Evolutionary conservation across 2,888 invertebrate genomes (phyloP).

Genomic region (Congeria kusceri): DNA sequence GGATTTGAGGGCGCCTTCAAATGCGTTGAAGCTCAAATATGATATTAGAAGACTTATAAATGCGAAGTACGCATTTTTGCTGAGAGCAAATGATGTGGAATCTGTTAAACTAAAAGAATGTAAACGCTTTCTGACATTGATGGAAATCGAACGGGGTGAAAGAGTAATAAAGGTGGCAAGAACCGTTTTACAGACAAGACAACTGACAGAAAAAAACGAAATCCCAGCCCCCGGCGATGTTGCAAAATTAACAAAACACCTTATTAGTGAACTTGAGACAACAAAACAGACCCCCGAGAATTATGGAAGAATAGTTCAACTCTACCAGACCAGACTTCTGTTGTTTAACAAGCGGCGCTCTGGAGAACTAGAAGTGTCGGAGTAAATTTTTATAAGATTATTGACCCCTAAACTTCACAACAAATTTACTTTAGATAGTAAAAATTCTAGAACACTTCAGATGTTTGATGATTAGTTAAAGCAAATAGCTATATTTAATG

Average conservation of each 20-base stretch:
- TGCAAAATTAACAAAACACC: slow-evolving; percentile 4
- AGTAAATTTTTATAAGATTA: neutral
- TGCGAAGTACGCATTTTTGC: slow-evolving; percentile 33
- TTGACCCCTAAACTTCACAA: neutral
- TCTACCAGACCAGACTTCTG: slow-evolving; percentile 26
- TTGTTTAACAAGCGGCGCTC: slow-evolving; percentile 37
- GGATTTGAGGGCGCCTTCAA: slow-evolving; percentile 35
- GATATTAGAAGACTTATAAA: slow-evolving; percentile 30
- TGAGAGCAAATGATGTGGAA: slow-evolving; percentile 6
- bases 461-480: no score
- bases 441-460: no score
- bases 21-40: slow-evolving; percentile 39
- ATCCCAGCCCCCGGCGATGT: slow-evolving; percentile 32
- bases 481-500: no score
- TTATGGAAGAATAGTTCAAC: neutral
- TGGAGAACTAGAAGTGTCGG: slow-evolving; percentile 25
- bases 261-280: slow-evolving; percentile 11
- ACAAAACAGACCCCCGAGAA: slow-evolving; percentile 5
- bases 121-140: slow-evolving; percentile 30
- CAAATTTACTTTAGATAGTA: no score
- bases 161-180: slow-evolving; percentile 39
- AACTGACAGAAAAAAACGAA: slow-evolving; percentile 16
- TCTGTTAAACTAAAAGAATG: neutral
- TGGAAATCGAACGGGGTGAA: slow-evolving; percentile 44
- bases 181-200: slow-evolving; percentile 30